Evolutionary conservation across 2,113 vertebrate genomes (phyloP).

Genomic region (Cephalopterus ornatus): DNA sequence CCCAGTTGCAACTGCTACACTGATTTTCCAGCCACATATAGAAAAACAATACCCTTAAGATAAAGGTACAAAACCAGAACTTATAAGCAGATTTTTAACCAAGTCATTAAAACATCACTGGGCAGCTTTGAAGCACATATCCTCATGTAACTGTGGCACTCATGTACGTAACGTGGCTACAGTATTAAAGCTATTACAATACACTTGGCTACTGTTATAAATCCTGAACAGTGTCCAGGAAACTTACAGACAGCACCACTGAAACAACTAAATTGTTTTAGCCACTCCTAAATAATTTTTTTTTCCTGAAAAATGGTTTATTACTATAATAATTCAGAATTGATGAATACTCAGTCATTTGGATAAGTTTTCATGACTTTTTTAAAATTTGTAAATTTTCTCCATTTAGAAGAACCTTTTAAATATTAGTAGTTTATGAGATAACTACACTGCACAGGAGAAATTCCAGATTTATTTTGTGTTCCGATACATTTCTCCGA

Average conservation of each 20-base stretch:
- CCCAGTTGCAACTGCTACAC: not conserved
- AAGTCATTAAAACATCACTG: not conserved
- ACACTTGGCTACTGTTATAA: not conserved
- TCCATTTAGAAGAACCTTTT: not conserved
- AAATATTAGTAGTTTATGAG: not conserved
- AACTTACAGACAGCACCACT: not conserved
- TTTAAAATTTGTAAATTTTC: not conserved
- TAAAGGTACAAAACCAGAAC: not conserved
- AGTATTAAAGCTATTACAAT: not conserved
- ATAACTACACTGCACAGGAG: not conserved
- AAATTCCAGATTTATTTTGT: not conserved
- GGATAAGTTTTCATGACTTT: not conserved
- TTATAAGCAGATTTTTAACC: not conserved
- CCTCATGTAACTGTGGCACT: not conserved
- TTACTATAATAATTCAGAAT: not conserved
- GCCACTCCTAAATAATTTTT: not conserved
- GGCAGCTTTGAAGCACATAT: not conserved
- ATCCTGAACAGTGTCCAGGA: not conserved
- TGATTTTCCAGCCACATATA: not conserved
- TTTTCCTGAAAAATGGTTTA: not conserved
- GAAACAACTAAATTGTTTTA: not conserved
- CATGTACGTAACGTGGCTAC: not conserved
- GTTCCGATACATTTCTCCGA: not conserved
- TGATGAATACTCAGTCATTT: not conserved
- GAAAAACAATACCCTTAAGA: not conserved